A percentile compares a stretch with the other conserved stretches of the same genome.
Conservation (phyloP, 2,113 vertebrate species). For the Ammodytes marinus region DNA sequence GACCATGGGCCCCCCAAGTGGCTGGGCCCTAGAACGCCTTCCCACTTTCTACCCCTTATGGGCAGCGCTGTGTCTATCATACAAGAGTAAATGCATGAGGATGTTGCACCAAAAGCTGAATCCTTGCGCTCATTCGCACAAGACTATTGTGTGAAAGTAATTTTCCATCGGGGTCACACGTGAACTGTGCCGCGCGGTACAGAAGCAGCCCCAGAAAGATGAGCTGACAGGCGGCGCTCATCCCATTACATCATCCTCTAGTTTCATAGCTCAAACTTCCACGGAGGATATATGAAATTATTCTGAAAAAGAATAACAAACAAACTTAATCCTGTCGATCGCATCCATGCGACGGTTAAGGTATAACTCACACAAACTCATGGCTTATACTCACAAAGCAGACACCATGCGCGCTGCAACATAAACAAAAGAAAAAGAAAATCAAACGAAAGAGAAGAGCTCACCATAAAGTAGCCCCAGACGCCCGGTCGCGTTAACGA, state of each 20-base stretch:
- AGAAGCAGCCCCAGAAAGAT: constrained; percentile 1
- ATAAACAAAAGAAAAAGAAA: neutral
- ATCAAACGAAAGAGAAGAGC: neutral
- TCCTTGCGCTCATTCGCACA: neutral
- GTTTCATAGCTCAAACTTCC: constrained; percentile 30
- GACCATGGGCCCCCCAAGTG: too few relatives aligned
- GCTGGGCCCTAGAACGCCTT: too few relatives aligned
- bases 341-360: constrained; percentile 34
- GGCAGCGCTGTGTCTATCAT: too few relatives aligned
- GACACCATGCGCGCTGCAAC: constrained; percentile 36
- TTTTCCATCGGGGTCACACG: constrained; percentile 39
- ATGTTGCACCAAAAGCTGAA: neutral
- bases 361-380: constrained; percentile 45
- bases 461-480: constrained; percentile 43
- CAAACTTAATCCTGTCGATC: constrained; percentile 41
- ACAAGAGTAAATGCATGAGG: neutral
- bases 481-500: neutral
- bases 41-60: too few relatives aligned
- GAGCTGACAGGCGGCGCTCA: neutral
- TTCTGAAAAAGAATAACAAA: neutral
- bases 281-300: neutral
- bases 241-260: constrained; percentile 13
- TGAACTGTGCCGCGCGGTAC: neutral
- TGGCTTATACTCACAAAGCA: neutral
- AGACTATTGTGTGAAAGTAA: neutral